phyloP scores from a whole-genome alignment of 2,888 invertebrate species.

The Caradrina kadenii region DNA sequence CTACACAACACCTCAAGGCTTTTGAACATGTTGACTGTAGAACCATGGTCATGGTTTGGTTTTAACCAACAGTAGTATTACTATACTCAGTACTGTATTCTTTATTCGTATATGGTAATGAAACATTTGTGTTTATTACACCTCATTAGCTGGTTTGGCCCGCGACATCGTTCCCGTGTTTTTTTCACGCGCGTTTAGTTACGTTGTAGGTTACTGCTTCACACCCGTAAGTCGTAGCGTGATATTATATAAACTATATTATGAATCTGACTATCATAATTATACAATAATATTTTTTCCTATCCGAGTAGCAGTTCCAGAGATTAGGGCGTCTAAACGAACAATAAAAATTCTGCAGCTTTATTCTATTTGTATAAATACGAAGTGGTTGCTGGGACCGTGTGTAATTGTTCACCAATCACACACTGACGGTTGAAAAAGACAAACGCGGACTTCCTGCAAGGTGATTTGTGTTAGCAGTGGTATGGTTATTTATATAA shows the following conservation, averaged over 20 bases:
- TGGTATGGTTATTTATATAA: conserved; percentile 47
- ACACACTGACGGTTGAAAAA: conserved; percentile 28
- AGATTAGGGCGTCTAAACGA: too few species aligned
- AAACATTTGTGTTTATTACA: conserved; percentile 37
- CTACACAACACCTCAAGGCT: conserved; percentile 77
- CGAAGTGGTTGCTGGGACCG: conserved; percentile 10
- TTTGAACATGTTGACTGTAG: conserved; percentile 52
- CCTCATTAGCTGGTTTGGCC: conserved; percentile 46
- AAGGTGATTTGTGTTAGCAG: conserved; percentile 61
- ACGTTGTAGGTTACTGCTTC: too few species aligned
- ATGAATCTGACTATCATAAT: too few species aligned
- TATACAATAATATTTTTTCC: too few species aligned
- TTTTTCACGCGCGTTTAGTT: too few species aligned
- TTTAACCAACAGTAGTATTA: conserved; percentile 34
- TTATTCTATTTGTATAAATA: conserved; percentile 1
- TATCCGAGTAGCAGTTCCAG: too few species aligned
- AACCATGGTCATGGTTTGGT: conserved; percentile 44
- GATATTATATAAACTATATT: too few species aligned
- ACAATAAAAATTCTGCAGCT: too few species aligned
- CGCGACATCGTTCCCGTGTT: too few species aligned
- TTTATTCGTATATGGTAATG: conserved; percentile 16
- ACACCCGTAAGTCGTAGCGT: too few species aligned
- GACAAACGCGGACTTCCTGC: conserved; percentile 44
- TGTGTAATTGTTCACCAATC: conserved; percentile 34
- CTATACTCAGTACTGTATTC: conserved; percentile 9